A percentile compares a stretch with the other conserved stretches of the same genome.
phyloP scores from a whole-genome alignment of 2,113 vertebrate species.

The Xiphophorus maculatus region DNA sequence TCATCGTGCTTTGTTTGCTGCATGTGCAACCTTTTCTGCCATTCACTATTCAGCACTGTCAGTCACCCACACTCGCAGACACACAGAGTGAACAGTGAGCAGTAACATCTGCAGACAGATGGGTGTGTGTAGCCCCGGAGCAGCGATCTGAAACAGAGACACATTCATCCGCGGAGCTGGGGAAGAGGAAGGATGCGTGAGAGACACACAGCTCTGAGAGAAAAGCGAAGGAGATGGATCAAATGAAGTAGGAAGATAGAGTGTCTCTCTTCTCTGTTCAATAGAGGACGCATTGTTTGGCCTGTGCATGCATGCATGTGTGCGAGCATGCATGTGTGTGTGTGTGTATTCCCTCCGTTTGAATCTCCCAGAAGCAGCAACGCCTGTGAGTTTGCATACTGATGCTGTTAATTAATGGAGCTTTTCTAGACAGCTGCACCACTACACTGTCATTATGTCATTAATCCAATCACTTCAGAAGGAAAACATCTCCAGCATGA shows the following conservation, averaged over 20 bases:
- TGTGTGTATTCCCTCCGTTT: conserved; percentile 50
- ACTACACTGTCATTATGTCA: conserved; percentile 68
- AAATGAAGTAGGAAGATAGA: conserved; percentile 79
- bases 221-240: conserved; percentile 71
- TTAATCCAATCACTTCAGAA: conserved; percentile 67
- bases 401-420: conserved; percentile 75
- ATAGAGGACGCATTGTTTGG: conserved; percentile 80
- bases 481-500: conserved; percentile 51
- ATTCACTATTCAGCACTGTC: conserved; percentile 52
- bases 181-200: conserved; percentile 78
- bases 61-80: conserved; percentile 47
- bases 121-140: conserved; percentile 75
- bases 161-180: conserved; percentile 75
- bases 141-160: conserved; percentile 75
- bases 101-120: conserved; percentile 79
- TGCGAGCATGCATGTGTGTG: conserved; percentile 48
- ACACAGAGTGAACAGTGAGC: conserved; percentile 49
- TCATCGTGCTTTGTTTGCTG: conserved; percentile 11
- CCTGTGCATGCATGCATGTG: conserved; percentile 51
- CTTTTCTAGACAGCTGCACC: conserved; percentile 70
- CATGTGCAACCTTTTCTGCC: conserved; percentile 41
- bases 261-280: conserved; percentile 71
- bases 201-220: conserved; percentile 67
- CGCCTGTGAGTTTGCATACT: conserved; percentile 73
- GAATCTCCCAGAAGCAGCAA: conserved; percentile 40